Evolutionary conservation across 2,113 vertebrate species (phyloP).

Genomic region (Oreochromis spilurus): DNA sequence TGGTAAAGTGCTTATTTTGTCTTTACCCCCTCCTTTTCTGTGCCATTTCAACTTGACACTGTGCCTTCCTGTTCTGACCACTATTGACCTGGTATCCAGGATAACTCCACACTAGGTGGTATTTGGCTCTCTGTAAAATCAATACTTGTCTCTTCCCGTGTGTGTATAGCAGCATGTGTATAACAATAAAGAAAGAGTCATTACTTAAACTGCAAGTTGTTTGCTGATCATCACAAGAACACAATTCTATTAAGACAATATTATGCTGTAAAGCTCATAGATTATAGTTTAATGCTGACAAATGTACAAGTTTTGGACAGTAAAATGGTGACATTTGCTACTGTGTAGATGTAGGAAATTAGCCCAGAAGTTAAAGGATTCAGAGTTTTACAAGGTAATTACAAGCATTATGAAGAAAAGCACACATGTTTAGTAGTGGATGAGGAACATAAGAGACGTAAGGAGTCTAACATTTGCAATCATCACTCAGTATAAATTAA

Average conservation of each 20-base stretch:
- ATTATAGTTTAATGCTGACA: neutral
- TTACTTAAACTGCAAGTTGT: neutral
- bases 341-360: neutral
- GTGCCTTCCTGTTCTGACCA: constrained; percentile 72
- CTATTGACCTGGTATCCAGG: constrained; percentile 76
- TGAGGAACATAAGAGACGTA: neutral
- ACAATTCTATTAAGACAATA: neutral
- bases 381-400: neutral
- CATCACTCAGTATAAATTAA: neutral
- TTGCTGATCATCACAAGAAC: neutral
- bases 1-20: constrained; percentile 29
- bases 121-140: constrained; percentile 54
- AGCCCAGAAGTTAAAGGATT: neutral
- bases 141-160: constrained; percentile 20
- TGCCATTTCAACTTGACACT: constrained; percentile 69
- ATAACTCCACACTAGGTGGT: constrained; percentile 55
- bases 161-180: constrained; percentile 70
- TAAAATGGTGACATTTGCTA: neutral
- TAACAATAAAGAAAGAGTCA: constrained; percentile 65
- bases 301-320: neutral
- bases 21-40: constrained; percentile 5
- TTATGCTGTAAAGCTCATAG: neutral
- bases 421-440: neutral
- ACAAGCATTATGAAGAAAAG: neutral
- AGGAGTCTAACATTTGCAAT: neutral